Evolutionary conservation across 2,888 invertebrate species (phyloP).

Genomic region (Acanthosepion lycidas): DNA sequence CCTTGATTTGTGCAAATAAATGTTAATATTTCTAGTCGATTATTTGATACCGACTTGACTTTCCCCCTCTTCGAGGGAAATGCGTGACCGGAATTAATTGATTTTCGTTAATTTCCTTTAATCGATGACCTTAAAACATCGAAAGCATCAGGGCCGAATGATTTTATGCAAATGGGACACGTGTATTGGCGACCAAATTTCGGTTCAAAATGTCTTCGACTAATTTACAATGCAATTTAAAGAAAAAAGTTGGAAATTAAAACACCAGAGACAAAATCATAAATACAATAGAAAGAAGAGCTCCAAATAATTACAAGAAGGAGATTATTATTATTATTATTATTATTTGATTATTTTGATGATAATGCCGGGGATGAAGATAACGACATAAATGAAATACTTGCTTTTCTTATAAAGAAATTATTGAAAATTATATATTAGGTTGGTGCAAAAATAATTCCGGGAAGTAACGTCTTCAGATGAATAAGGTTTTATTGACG

Average conservation of each 20-base stretch:
- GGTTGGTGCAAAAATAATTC: too few species aligned
- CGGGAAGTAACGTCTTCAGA: too few species aligned
- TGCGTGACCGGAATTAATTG: conserved; percentile 21
- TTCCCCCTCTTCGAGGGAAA: not conserved
- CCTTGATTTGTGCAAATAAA: not conserved
- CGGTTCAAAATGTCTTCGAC: not conserved
- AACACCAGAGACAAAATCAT: not conserved
- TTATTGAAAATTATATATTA: not conserved
- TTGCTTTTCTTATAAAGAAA: not conserved
- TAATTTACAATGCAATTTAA: not conserved
- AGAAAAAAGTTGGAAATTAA: not conserved
- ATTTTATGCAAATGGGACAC: not conserved
- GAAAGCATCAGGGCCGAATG: not conserved
- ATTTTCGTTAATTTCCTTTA: not conserved
- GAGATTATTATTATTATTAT: too few species aligned
- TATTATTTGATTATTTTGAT: not conserved
- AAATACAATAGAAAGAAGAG: too few species aligned
- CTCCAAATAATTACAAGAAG: not conserved
- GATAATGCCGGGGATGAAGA: not conserved
- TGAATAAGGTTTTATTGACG: too few species aligned
- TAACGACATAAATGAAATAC: not conserved
- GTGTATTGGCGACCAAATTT: not conserved
- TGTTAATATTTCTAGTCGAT: not conserved
- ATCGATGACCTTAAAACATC: not conserved
- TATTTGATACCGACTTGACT: not conserved